Conservation (phyloP, 2,113 vertebrate genomes). For the Pollachius pollachius region DNA sequence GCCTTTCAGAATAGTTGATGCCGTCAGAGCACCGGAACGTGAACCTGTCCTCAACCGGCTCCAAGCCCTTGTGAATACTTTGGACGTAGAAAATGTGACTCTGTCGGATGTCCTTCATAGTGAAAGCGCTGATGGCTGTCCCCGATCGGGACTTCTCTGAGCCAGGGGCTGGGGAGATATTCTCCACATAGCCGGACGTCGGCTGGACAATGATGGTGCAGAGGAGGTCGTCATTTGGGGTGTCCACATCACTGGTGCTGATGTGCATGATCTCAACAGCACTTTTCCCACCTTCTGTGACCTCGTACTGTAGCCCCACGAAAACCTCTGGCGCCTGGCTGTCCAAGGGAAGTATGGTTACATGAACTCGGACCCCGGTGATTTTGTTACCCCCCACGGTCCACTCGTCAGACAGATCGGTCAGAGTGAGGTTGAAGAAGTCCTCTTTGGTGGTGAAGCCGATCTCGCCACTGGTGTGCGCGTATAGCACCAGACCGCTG, state of each 20-base stretch:
- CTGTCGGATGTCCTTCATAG: slow-evolving; percentile 86
- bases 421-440: slow-evolving; percentile 88
- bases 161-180: slow-evolving; percentile 91
- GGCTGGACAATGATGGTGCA: slow-evolving; percentile 92
- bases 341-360: slow-evolving; percentile 92
- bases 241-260: slow-evolving; percentile 82
- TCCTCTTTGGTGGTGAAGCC: slow-evolving; percentile 83
- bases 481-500: slow-evolving; percentile 85
- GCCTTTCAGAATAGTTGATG: slow-evolving; percentile 88
- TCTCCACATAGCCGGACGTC: slow-evolving; percentile 88
- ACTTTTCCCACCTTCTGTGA: slow-evolving; percentile 83
- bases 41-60: slow-evolving; percentile 92
- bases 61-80: slow-evolving; percentile 89
- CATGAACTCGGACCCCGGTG: slow-evolving; percentile 84
- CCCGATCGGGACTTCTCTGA: slow-evolving; percentile 94
- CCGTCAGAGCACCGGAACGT: slow-evolving; percentile 93
- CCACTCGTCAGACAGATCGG: slow-evolving; percentile 89
- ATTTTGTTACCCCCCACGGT: slow-evolving; percentile 80
- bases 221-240: slow-evolving; percentile 84
- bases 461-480: slow-evolving; percentile 88
- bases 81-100: slow-evolving; percentile 92
- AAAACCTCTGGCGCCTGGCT: slow-evolving; percentile 85
- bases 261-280: slow-evolving; percentile 79
- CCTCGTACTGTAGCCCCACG: slow-evolving; percentile 77
- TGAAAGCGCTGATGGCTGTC: slow-evolving; percentile 89